These are phyloP conservation scores for Colletes gigas DNA, from an alignment of 1,140 invertebrate species.

Conservation along the genomic window DNA sequence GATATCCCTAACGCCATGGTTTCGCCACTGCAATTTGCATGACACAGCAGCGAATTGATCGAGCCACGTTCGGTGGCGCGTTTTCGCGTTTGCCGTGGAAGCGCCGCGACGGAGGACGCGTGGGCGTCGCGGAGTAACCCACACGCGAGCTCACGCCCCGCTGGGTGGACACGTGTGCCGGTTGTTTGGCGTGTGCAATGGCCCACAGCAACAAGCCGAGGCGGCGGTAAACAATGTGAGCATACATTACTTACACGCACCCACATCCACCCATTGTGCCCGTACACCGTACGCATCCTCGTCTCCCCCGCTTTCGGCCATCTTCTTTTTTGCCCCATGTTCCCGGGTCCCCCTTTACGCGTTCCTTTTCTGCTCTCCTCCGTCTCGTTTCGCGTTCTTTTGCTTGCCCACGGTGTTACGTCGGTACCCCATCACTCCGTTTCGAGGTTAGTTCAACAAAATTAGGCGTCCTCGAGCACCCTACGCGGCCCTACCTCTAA, in stretches of 20 bases:
- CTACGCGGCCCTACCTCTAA: too few relatives aligned
- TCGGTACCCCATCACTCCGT: background rate
- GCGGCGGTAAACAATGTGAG: slow-evolving; percentile 70
- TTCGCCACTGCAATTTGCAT: slow-evolving; percentile 50
- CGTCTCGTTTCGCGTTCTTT: background rate
- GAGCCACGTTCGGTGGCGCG: slow-evolving; percentile 3
- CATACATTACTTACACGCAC: slow-evolving; percentile 68
- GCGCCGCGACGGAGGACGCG: slow-evolving; percentile 2
- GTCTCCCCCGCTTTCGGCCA: slow-evolving; percentile 10
- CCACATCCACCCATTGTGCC: slow-evolving; percentile 62
- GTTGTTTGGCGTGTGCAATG: slow-evolving; percentile 57
- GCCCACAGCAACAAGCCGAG: slow-evolving; percentile 64
- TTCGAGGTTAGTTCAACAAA: background rate
- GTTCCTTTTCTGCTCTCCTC: background rate
- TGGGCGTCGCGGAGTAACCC: slow-evolving; percentile 31
- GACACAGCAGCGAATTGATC: slow-evolving; percentile 46
- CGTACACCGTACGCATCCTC: slow-evolving; percentile 22
- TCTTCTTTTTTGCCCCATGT: background rate
- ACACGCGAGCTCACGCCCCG: background rate
- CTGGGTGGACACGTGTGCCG: slow-evolving; percentile 48
- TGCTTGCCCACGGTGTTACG: background rate
- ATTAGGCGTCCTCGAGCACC: background rate
- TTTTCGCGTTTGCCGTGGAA: slow-evolving; percentile 38
- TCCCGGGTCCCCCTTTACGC: background rate
- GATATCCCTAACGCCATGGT: background rate